phyloP scores from a whole-genome alignment of 2,113 vertebrate genomes.

The Osmerus mordax region DNA sequence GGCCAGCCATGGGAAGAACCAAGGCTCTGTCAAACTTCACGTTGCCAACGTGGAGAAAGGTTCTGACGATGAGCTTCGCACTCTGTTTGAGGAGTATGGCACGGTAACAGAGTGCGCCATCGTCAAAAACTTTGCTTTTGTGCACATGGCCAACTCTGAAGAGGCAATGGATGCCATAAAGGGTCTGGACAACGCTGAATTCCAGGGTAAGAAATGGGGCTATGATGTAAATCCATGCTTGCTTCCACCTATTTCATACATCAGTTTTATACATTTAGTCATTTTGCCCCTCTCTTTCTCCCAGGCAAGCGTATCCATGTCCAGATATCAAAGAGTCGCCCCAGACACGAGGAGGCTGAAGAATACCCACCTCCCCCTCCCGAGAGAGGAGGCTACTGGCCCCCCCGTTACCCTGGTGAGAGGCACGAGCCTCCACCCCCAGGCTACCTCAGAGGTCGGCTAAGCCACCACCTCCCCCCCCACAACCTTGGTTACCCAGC shows the following conservation, averaged over 20 bases:
- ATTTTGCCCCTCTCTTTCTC: background rate
- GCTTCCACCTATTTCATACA: conserved; percentile 18
- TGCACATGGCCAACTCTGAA: conserved; percentile 78
- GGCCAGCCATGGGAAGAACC: conserved; percentile 75
- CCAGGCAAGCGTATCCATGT: conserved; percentile 95
- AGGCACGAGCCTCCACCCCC: conserved; percentile 73
- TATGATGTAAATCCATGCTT: conserved; percentile 33
- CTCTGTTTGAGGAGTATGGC: conserved; percentile 78
- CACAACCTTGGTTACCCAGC: conserved; percentile 70
- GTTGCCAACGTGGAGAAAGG: conserved; percentile 76
- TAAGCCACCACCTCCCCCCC: conserved; percentile 68
- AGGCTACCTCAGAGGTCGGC: conserved; percentile 59
- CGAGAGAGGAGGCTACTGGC: conserved; percentile 90
- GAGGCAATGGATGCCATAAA: conserved; percentile 80
- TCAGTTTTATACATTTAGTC: background rate
- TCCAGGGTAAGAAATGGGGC: conserved; percentile 62
- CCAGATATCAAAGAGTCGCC: conserved; percentile 92
- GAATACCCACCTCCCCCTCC: conserved; percentile 79
- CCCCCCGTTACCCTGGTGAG: conserved; percentile 86
- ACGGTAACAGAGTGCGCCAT: conserved; percentile 74
- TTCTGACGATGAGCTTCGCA: conserved; percentile 69
- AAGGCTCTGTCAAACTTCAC: conserved; percentile 73
- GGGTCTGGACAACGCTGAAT: conserved; percentile 75
- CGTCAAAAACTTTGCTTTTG: conserved; percentile 80
- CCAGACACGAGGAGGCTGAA: conserved; percentile 83